phyloP scores from a whole-genome alignment of 1,140 invertebrate species.

The Drosophila pseudoananassae region DNA sequence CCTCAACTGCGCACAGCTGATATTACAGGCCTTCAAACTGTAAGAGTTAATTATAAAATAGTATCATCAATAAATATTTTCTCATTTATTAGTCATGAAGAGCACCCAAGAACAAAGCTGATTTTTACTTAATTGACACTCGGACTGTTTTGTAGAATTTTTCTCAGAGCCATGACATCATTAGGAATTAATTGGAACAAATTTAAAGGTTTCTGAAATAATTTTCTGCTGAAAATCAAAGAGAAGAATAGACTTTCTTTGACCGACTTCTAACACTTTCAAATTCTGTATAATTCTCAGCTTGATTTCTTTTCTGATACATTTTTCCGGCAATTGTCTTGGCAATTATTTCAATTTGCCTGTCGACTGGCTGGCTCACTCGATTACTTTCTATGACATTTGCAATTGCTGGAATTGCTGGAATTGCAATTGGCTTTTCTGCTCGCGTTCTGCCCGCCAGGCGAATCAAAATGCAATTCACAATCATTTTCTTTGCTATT shows the following conservation, averaged over 20 bases:
- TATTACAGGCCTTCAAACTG: neutral
- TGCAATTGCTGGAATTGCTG: constrained; percentile 27
- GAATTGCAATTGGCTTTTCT: constrained; percentile 21
- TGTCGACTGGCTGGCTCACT: constrained; percentile 23
- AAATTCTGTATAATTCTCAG: constrained; percentile 25
- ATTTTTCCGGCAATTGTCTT: constrained; percentile 11
- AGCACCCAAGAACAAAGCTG: constrained; percentile 7
- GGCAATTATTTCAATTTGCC: constrained; percentile 51
- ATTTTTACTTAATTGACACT: constrained; percentile 13
- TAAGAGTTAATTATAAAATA: neutral
- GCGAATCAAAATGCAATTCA: constrained; percentile 13
- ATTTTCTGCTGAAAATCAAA: neutral
- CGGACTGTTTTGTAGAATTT: neutral
- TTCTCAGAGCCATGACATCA: constrained; percentile 22
- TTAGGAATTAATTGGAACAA: neutral
- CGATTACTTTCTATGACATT: constrained; percentile 52
- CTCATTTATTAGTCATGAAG: constrained; percentile 18
- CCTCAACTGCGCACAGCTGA: constrained; percentile 11
- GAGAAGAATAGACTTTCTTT: constrained; percentile 18
- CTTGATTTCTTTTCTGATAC: constrained; percentile 5
- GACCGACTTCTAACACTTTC: constrained; percentile 39
- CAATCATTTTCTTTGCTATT: constrained; percentile 10
- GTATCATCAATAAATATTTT: neutral
- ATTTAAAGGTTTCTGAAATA: neutral
- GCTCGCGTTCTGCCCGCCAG: too few relatives aligned